These are phyloP conservation scores for Ramphastos sulfuratus DNA, from an alignment of 2,113 vertebrate genomes.

Conservation along the genomic window DNA sequence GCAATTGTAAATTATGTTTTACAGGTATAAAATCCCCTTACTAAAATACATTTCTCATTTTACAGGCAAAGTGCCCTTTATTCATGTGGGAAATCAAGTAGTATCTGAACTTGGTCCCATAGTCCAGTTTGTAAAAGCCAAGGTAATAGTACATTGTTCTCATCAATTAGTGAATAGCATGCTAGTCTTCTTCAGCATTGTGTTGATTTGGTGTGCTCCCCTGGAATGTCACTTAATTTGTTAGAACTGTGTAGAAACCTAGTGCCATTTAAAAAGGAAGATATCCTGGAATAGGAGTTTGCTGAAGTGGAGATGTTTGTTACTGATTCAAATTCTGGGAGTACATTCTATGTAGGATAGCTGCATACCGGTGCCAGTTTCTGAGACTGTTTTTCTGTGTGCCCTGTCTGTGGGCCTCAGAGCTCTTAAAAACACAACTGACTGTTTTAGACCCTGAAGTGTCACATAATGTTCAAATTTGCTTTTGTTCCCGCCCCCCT, in stretches of 20 bases:
- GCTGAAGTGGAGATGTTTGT: background rate
- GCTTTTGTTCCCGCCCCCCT: background rate
- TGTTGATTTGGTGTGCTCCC: constrained; percentile 36
- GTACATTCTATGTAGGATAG: background rate
- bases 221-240: constrained; percentile 16
- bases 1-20: background rate
- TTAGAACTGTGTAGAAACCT: background rate
- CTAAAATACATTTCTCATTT: constrained; percentile 39
- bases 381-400: background rate
- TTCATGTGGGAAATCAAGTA: constrained; percentile 96
- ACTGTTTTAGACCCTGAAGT: background rate
- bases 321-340: background rate
- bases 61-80: constrained; percentile 93
- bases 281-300: background rate
- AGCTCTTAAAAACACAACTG: background rate
- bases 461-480: background rate
- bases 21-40: background rate
- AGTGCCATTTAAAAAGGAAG: background rate
- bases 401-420: background rate
- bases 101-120: constrained; percentile 97
- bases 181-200: constrained; percentile 67
- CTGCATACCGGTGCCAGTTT: background rate
- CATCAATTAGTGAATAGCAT: constrained; percentile 50
- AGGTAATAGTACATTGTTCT: constrained; percentile 78
- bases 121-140: constrained; percentile 95